Percentiles rank a stretch among this genome's conserved stretches.
Evolutionary conservation across 2,797 vertebrate genomes (phyloP).

Genomic region (Gadopsis marmoratus): DNA sequence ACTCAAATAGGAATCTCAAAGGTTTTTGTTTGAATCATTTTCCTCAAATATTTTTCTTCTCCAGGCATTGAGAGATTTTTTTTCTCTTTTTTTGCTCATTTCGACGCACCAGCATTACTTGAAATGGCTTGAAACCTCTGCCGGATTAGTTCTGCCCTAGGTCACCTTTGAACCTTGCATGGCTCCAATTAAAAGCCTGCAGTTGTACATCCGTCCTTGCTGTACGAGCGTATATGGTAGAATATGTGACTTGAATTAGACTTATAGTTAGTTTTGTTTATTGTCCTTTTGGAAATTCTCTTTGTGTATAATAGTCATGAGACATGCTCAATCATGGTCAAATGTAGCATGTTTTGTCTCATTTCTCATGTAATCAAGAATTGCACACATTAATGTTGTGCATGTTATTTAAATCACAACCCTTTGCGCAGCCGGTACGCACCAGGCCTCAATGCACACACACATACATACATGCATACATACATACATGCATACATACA

Average conservation of each 20-base stretch:
- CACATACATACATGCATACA: constrained; percentile 6
- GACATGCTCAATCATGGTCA: constrained; percentile 25
- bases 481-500: no score
- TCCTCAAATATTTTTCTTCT: constrained; percentile 79
- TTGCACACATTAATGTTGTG: constrained; percentile 16
- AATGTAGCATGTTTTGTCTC: constrained; percentile 37
- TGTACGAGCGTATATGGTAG: constrained; percentile 47
- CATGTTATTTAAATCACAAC: constrained; percentile 43
- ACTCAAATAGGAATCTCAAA: constrained; percentile 74
- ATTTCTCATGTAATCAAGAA: constrained; percentile 25
- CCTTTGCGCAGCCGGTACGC: constrained; percentile 22
- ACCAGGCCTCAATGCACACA: constrained; percentile 43
- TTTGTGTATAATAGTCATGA: constrained; percentile 20
- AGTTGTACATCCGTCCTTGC: constrained; percentile 37
- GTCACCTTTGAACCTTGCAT: constrained; percentile 70
- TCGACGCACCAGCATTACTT: constrained; percentile 60
- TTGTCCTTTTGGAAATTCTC: no score
- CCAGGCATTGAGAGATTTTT: constrained; percentile 55
- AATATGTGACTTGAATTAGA: constrained; percentile 29
- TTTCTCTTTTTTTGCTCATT: constrained; percentile 42
- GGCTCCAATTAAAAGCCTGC: constrained; percentile 70
- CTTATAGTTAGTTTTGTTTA: no score
- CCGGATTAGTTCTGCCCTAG: constrained; percentile 57
- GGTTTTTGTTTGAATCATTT: constrained; percentile 79
- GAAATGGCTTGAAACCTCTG: constrained; percentile 74